Base-by-base conservation (phyloP, 2,797 vertebrate genomes). In the Aphelocoma californica region DNA sequence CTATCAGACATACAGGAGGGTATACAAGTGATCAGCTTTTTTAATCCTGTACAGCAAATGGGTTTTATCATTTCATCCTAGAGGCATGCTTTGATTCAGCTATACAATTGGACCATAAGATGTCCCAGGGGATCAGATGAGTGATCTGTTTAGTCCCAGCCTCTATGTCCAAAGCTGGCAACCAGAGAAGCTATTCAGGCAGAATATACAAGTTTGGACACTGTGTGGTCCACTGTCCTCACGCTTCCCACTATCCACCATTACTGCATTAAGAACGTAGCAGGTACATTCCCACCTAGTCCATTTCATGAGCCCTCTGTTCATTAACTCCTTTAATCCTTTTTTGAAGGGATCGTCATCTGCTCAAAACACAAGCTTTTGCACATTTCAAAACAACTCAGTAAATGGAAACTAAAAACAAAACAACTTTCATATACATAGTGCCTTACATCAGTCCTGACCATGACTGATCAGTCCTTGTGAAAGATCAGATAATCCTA, bases 221-320 rank as follows among this genome's bases (percentile, higher is more conserved):
- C 10, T 10, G 14, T 2, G 3, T 57, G 26, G 17, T 50, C 38
- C 34, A 10, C 24, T 31, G 51, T 42, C 44, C 62, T 73, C 58
- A 17, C 5, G 23, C 48, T 36, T 85, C 36, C 45, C 42, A 53
- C 54, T 25, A 18, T 19, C 38, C 3, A 1, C 31, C 6, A 1
- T 20, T 67, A 56, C 0, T 34, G 14, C 12, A 25, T 44, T 11
- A 54, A 45, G 83, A 53, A 70, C 0, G 0, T 0, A 71, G 42
- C 44, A 74, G 17, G 32, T 34, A 74, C 24, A 8, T 48, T 74
- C 21, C 31, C 19, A 78, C 23, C 23, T 31, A 36, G 16, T 29
- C 34, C 17, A 38, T 42, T 31, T 31, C 40, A 62, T 5, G 7
- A 75, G 17, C 6, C 9, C 40, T 56, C 58, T n/a, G 12, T 10